Evolutionary conservation across 2,113 vertebrate genomes (phyloP), one percentile per base, ranked within the genome.

Genomic region (Heterochromis multidens): DNA sequence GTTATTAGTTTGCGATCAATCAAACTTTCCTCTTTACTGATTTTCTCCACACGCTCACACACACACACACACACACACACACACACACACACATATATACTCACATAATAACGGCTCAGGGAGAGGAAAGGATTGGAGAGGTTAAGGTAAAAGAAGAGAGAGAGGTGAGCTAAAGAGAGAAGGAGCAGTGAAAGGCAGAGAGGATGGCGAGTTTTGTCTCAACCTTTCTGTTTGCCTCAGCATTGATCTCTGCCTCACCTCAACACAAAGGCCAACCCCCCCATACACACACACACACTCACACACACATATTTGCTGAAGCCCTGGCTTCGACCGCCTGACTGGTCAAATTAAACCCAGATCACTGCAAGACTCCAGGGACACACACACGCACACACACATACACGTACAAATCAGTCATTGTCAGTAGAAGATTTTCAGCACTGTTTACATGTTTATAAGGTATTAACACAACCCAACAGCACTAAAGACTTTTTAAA

Each of bases 301-400:
- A 62, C 62, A 23, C 67, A 84, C 83, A 87, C 86, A 62, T 35
- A 84, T 87, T 87, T 90, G 85, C 91, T 90, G 84, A 93, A 91
- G 87, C 92, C 90, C 77, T 77, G 83, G 61, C 86, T 94, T 94
- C 88, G 89, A 94, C 86, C 79, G 81, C 61, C 91, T 94, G 92
- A 94, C 93, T 91, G 92, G 85, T 92, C 94, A 95, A 96, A 96
- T 96, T 96, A 95, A 94, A 95, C 92, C 88, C 81, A 91, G 89
- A 94, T 94, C 92, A 93, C 87, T 85, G 88, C 86, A 70, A 85
- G 81, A 87, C 89, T 77, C 89, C 82, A 85, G 88, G 77, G 87
- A 86, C 9, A 62, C 57, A 79, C 72, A 81, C 57, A 84, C 80
- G 65, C 23, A 16, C 40, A 81, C 80, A 58, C 57, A 76, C 81